A percentile compares a stretch with the other conserved stretches of the same genome.
phyloP scores from a whole-genome alignment of 2,797 vertebrate species.

The Enteromius fasciolatus region DNA sequence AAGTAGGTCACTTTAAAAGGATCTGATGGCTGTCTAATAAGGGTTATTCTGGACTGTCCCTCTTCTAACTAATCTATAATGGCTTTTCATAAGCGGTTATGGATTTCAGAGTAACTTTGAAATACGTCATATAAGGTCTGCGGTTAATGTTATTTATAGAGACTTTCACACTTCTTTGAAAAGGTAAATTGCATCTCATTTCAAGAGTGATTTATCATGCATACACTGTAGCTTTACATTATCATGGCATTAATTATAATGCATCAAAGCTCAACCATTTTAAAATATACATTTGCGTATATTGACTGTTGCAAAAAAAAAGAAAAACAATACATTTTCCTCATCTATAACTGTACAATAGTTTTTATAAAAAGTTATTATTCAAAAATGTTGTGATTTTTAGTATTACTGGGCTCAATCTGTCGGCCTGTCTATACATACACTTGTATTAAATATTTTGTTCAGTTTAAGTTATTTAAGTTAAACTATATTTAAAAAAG shows the following conservation, averaged over 20 bases:
- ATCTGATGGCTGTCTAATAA: not conserved
- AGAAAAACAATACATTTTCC: not conserved
- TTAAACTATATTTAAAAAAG: not conserved
- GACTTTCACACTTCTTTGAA: not conserved
- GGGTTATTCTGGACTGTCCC: not conserved
- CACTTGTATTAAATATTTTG: not conserved
- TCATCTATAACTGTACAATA: not conserved
- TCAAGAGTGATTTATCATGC: not conserved
- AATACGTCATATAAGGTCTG: not conserved
- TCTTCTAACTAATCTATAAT: slow-evolving; percentile 12
- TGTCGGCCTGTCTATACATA: not conserved
- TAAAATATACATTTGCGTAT: too few species aligned
- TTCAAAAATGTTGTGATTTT: not conserved
- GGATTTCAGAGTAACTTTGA: slow-evolving; percentile 1
- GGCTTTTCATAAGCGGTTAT: slow-evolving; percentile 6
- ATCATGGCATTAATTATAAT: not conserved
- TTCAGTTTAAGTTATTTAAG: not conserved
- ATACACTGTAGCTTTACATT: not conserved
- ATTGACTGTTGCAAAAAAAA: not conserved
- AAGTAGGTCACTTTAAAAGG: slow-evolving; percentile 2
- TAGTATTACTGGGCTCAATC: not conserved
- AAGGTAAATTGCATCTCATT: not conserved
- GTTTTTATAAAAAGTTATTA: not conserved
- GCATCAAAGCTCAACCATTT: not conserved
- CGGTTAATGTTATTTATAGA: not conserved